phyloP scores from a whole-genome alignment of 1,140 invertebrate genomes.

The Orchestia grillus region DNA sequence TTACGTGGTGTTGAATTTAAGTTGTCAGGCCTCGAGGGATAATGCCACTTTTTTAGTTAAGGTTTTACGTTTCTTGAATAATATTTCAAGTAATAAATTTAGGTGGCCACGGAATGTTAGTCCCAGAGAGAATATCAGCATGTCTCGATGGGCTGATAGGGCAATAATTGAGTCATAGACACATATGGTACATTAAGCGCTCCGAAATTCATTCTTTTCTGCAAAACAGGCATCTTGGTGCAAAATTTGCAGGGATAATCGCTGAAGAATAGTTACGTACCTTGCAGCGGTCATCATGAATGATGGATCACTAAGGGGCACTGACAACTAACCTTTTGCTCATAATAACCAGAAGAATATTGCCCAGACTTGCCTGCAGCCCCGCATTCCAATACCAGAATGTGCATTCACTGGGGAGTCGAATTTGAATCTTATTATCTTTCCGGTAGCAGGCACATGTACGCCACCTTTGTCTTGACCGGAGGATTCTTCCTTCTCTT shows the following conservation, averaged over 20 bases:
- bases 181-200: not conserved
- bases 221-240: not conserved
- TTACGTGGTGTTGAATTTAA: too few species aligned
- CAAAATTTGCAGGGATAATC: not conserved
- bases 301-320: not conserved
- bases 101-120: too few species aligned
- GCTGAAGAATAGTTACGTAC: not conserved
- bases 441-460: conserved; percentile 20
- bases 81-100: too few species aligned
- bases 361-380: not conserved
- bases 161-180: not conserved
- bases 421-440: conserved; percentile 47
- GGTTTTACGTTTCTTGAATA: too few species aligned
- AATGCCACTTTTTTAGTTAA: too few species aligned
- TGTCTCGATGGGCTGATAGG: too few species aligned
- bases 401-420: conserved; percentile 19
- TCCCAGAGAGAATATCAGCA: too few species aligned
- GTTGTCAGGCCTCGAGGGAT: too few species aligned
- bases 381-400: conserved; percentile 38
- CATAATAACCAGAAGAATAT: not conserved
- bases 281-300: not conserved
- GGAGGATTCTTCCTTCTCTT: too few species aligned
- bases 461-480: not conserved
- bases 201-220: not conserved
- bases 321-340: conserved; percentile 23